These are phyloP conservation scores for Scylla paramamosain DNA, from an alignment of 1,140 invertebrate species.

Conservation along the genomic window DNA sequence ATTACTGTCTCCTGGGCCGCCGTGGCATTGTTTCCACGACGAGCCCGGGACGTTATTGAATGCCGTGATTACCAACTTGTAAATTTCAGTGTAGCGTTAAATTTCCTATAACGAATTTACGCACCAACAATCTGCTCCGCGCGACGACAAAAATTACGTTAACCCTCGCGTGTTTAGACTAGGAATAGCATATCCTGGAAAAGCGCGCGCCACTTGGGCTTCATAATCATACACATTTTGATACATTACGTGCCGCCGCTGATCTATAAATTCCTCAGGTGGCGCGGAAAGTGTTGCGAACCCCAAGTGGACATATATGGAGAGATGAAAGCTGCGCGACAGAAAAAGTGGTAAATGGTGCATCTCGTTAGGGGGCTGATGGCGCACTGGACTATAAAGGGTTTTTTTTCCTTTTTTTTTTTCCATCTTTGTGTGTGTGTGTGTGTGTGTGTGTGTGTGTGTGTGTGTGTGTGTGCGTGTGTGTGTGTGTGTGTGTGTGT, in stretches of 20 bases:
- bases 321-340: not conserved
- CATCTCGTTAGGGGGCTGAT: not conserved
- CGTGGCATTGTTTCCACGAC: not conserved
- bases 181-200: not conserved
- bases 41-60: not conserved
- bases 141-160: not conserved
- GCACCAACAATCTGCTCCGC: not conserved
- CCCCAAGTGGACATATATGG: not conserved
- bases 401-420: not conserved
- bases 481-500: not conserved
- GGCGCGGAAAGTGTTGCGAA: not conserved
- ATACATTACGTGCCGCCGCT: not conserved
- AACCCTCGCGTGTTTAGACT: not conserved
- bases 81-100: not conserved
- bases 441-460: not conserved
- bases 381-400: not conserved
- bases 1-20: not conserved
- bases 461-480: not conserved
- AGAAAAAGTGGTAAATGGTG: slow-evolving; percentile 14
- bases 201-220: not conserved
- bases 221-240: slow-evolving; percentile 16
- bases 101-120: not conserved
- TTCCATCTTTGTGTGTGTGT: not conserved
- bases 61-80: not conserved
- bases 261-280: not conserved